phyloP scores from a whole-genome alignment of 2,113 vertebrate genomes.

The Podiceps cristatus region DNA sequence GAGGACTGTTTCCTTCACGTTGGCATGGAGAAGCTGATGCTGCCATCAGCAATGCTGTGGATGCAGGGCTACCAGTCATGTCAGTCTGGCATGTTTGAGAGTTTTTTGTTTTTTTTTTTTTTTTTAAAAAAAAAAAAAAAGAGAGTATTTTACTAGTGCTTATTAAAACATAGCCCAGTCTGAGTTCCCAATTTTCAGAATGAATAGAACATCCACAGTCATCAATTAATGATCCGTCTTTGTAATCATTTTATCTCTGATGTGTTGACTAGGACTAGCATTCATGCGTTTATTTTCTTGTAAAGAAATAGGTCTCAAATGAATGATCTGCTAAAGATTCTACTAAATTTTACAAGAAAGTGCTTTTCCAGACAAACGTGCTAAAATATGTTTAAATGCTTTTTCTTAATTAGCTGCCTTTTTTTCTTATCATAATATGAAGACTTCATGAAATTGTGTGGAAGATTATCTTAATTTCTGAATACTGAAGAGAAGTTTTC shows the following conservation, averaged over 20 bases:
- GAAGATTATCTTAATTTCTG: neutral
- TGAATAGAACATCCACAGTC: neutral
- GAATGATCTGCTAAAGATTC: neutral
- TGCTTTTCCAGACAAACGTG: slow-evolving; percentile 5
- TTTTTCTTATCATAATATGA: neutral
- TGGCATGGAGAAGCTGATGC: neutral
- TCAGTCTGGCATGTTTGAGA: neutral
- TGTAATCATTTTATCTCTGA: neutral
- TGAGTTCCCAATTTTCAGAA: neutral
- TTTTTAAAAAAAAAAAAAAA: too few relatives aligned
- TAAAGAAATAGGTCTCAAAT: neutral
- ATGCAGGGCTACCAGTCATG: neutral
- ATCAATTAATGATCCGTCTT: neutral
- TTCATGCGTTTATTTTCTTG: neutral
- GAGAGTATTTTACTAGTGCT: neutral
- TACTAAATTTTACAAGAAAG: neutral
- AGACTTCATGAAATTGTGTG: neutral
- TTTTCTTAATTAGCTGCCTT: slow-evolving; percentile 4
- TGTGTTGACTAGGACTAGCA: neutral
- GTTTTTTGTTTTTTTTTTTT: too few relatives aligned
- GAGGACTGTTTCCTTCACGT: neutral
- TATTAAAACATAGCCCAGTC: neutral
- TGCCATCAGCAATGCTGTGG: neutral
- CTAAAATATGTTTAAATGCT: neutral
- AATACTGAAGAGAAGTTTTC: neutral